phyloP scores from a whole-genome alignment of 1,140 invertebrate genomes.

The Drosophila arawakana region DNA sequence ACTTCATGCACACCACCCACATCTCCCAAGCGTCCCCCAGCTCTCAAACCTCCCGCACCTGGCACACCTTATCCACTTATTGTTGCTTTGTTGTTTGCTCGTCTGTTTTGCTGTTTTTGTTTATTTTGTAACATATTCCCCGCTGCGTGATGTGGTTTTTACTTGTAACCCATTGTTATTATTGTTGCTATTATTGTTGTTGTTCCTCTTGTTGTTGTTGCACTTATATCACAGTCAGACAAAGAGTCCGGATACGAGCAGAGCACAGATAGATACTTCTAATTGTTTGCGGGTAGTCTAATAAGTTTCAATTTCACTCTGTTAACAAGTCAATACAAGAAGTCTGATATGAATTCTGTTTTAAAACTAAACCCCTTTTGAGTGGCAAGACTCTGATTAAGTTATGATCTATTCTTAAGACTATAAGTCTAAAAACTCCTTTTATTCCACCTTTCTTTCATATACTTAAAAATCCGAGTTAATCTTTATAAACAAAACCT shows the following conservation, averaged over 20 bases:
- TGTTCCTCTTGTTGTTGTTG: slow-evolving; percentile 14
- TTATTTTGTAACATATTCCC: slow-evolving; percentile 49
- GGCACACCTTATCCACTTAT: slow-evolving; percentile 14
- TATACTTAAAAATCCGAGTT: too few species aligned
- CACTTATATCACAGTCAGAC: slow-evolving; percentile 40
- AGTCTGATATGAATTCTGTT: neutral
- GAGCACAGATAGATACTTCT: slow-evolving; percentile 23
- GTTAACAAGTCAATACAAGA: neutral
- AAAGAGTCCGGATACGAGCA: slow-evolving; percentile 16
- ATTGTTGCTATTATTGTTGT: slow-evolving; percentile 10
- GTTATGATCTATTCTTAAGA: too few species aligned
- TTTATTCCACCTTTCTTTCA: too few species aligned
- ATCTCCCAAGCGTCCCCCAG: too few species aligned
- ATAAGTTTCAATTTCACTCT: slow-evolving; percentile 6
- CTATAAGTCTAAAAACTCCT: too few species aligned
- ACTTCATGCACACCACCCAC: neutral
- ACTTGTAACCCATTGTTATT: slow-evolving; percentile 27
- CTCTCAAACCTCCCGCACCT: too few species aligned
- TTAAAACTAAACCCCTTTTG: neutral
- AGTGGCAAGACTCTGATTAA: too few species aligned
- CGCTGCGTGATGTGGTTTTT: slow-evolving; percentile 40
- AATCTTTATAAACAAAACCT: too few species aligned
- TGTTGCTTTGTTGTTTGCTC: slow-evolving; percentile 35
- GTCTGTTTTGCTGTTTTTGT: slow-evolving; percentile 40
- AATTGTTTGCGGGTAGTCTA: slow-evolving; percentile 32